Conservation (phyloP, 2,797 vertebrate genomes). For the Todus mexicanus region DNA sequence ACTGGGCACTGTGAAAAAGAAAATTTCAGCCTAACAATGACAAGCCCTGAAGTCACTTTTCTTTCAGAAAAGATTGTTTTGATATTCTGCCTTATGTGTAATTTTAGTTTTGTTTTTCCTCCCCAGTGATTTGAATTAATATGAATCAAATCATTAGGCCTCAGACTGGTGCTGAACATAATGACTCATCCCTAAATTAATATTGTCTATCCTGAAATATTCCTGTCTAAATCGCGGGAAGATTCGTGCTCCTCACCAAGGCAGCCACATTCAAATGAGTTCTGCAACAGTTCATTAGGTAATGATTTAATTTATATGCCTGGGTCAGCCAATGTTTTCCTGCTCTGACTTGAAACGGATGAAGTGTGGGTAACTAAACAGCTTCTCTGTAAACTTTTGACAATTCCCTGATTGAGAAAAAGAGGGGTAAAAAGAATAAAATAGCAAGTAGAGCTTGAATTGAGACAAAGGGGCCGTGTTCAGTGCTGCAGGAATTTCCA, state of each 20-base stretch:
- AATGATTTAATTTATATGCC: slow-evolving; percentile 61
- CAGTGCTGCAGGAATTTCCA: not conserved
- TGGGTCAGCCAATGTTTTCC: slow-evolving; percentile 59
- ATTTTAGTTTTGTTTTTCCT: slow-evolving; percentile 50
- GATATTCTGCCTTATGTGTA: slow-evolving; percentile 34
- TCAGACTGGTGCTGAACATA: slow-evolving; percentile 69
- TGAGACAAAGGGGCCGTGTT: not conserved
- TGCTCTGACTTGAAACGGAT: slow-evolving; percentile 34
- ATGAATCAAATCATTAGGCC: slow-evolving; percentile 76
- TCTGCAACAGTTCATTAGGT: slow-evolving; percentile 69
- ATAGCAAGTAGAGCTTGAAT: not conserved
- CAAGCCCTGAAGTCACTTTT: not conserved
- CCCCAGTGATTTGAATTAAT: slow-evolving; percentile 73
- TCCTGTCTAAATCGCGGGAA: slow-evolving; percentile 71
- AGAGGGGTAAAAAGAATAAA: not conserved
- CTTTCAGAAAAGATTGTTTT: not conserved
- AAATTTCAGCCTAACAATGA: not conserved
- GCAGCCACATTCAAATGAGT: slow-evolving; percentile 63
- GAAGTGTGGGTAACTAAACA: slow-evolving; percentile 23
- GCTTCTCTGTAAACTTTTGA: slow-evolving; percentile 6
- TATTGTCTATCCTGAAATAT: slow-evolving; percentile 70
- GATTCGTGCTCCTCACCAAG: slow-evolving; percentile 59
- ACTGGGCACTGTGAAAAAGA: not conserved
- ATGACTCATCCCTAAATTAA: slow-evolving; percentile 77
- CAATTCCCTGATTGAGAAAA: not conserved